Base-by-base conservation (phyloP, 1,140 invertebrate species). In the Pseudomyrmex flavicornis region DNA sequence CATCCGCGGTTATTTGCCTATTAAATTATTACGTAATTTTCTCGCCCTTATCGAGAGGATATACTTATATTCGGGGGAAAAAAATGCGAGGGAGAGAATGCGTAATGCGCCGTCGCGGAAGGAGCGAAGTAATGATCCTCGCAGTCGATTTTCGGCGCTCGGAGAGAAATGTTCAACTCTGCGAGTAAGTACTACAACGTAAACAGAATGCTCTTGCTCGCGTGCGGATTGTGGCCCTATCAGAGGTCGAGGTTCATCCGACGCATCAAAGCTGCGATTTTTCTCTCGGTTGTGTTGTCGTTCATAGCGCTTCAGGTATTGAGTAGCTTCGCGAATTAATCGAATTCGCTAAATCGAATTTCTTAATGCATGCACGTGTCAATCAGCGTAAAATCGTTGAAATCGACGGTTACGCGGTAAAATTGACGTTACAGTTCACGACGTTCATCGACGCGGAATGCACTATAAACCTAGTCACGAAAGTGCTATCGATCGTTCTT, bases 401-500 rank as follows among this genome's bases (percentile, higher is more conserved):
- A 7, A 35, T 0, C 35, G 35, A 35, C 35, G 35, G 35, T 35
- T 35, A 35, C 35, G 35, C 35, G 35, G 1, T 35, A 7, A 58
- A 69, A 48, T 1, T 79, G 13, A 68, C 56, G 69, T 79, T 79
- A 58, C 13, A 58, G 52, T 54, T 69, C 12, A 44, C 10, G 13
- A 48, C 20, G 9, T 56, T 79, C 3, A 56, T 59, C 17, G 0
- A 2, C 48, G 15, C 52, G 15, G 35, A 56, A 1, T 69, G 44
- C 15, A 69, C 26, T 69, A 58, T 58, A 79, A 48, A 70, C 13
- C 50, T 79, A 68, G 12, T 58, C 35, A 15, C 2, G 17, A 79
- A 58, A 69, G 52, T 79, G 2, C 15, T 79, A 79, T 79, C 17
- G 65, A 56, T 69, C 17, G 52, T 56, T 79, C 35, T 79, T 70